These are phyloP conservation scores for Lophochroa leadbeateri DNA, from an alignment of 2,113 vertebrate species.

Conservation along the genomic window DNA sequence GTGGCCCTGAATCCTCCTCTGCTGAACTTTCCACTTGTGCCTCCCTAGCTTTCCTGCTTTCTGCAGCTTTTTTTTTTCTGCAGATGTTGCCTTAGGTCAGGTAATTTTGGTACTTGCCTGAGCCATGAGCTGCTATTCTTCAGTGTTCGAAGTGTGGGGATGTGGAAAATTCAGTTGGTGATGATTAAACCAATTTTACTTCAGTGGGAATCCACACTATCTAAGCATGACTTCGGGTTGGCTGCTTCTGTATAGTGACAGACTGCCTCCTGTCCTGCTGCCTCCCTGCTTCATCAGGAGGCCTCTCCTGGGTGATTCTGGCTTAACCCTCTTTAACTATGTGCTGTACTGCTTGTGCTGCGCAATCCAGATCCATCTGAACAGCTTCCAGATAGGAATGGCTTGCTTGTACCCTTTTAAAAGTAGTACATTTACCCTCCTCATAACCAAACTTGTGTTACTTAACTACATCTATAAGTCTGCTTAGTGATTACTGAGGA, in stretches of 20 bases:
- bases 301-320: background rate
- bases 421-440: background rate
- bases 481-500: background rate
- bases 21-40: background rate
- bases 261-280: background rate
- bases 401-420: background rate
- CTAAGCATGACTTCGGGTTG: background rate
- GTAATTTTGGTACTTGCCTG: background rate
- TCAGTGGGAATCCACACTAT: background rate
- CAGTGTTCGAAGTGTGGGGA: background rate
- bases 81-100: background rate
- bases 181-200: background rate
- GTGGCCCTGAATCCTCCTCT: background rate
- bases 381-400: background rate
- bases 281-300: background rate
- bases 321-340: background rate
- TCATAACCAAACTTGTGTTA: background rate
- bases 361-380: background rate
- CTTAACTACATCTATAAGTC: background rate
- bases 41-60: background rate
- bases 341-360: background rate
- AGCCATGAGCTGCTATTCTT: background rate
- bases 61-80: too few species aligned
- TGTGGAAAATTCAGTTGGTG: background rate
- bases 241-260: background rate